These are phyloP conservation scores for Lomographa bimaculata DNA, from an alignment of 2,888 invertebrate species.

Conservation along the genomic window DNA sequence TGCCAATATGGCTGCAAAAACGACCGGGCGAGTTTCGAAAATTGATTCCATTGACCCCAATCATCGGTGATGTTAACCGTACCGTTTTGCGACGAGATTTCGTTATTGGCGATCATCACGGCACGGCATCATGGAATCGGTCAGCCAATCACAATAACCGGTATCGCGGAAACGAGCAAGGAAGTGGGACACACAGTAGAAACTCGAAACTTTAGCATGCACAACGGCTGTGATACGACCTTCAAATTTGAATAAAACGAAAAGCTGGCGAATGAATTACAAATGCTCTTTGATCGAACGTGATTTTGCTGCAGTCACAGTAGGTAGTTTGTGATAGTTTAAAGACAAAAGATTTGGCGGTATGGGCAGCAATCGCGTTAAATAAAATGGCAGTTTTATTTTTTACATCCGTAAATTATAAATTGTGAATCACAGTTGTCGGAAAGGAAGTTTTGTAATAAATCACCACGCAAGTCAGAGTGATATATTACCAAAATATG, in stretches of 20 bases:
- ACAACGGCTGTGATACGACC: slow-evolving; percentile 54
- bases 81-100: slow-evolving; percentile 55
- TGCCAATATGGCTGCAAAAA: slow-evolving; percentile 30
- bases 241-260: slow-evolving; percentile 62
- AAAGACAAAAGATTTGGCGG: slow-evolving; percentile 1
- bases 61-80: slow-evolving; percentile 42
- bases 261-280: slow-evolving; percentile 40
- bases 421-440: slow-evolving; percentile 10
- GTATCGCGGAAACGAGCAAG: slow-evolving; percentile 55
- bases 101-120: slow-evolving; percentile 50
- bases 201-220: slow-evolving; percentile 60
- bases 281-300: slow-evolving; percentile 4
- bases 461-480: too few species aligned
- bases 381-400: too few species aligned
- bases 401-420: slow-evolving; percentile 28
- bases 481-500: too few species aligned
- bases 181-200: slow-evolving; percentile 69
- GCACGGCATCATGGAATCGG: slow-evolving; percentile 45
- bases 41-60: slow-evolving; percentile 66
- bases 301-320: neutral
- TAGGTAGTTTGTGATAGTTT: neutral
- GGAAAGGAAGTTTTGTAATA: slow-evolving; percentile 12
- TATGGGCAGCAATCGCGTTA: too few species aligned
- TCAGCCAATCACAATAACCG: slow-evolving; percentile 59
- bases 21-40: slow-evolving; percentile 39